These are phyloP conservation scores for Ganaspis brasiliensis DNA, from an alignment of 2,888 invertebrate species.

Conservation along the genomic window DNA sequence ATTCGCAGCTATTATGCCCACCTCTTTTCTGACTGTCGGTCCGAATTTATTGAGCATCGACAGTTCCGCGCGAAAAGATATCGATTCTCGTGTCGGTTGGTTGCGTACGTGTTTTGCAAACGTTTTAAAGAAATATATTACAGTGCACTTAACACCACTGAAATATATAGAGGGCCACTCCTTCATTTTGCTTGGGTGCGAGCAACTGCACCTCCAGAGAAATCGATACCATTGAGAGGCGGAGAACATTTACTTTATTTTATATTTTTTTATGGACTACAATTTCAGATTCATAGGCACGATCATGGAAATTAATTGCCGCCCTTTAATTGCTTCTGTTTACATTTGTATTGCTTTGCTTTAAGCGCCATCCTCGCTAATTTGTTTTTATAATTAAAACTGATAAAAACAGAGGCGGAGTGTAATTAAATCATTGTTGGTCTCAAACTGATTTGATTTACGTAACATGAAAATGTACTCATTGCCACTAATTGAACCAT, in stretches of 20 bases:
- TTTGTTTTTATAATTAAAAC: slow-evolving; percentile 1
- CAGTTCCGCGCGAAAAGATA: slow-evolving; percentile 39
- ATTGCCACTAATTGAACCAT: slow-evolving; percentile 41
- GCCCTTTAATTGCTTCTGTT: slow-evolving; percentile 5
- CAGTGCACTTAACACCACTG: slow-evolving; percentile 39
- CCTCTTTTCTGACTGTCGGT: slow-evolving; percentile 40
- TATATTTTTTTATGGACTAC: not conserved
- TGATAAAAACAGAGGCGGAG: not conserved
- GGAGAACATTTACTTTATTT: not conserved
- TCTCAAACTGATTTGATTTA: slow-evolving; percentile 12
- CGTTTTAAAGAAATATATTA: slow-evolving; percentile 42
- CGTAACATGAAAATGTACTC: slow-evolving; percentile 30
- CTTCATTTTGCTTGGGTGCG: slow-evolving; percentile 6
- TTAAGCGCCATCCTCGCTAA: not conserved
- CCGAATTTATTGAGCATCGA: slow-evolving; percentile 32
- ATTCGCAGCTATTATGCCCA: slow-evolving; percentile 40
- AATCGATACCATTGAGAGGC: slow-evolving; percentile 23
- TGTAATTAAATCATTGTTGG: slow-evolving; percentile 8
- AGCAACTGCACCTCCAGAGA: not conserved
- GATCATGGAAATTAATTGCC: slow-evolving; percentile 30
- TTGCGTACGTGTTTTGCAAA: slow-evolving; percentile 41
- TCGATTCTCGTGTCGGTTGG: slow-evolving; percentile 35
- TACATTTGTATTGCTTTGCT: not conserved
- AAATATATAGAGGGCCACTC: slow-evolving; percentile 19
- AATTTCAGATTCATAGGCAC: not conserved